These are phyloP conservation scores for Morone saxatilis DNA, from an alignment of 2,113 vertebrate species.

Conservation along the genomic window DNA sequence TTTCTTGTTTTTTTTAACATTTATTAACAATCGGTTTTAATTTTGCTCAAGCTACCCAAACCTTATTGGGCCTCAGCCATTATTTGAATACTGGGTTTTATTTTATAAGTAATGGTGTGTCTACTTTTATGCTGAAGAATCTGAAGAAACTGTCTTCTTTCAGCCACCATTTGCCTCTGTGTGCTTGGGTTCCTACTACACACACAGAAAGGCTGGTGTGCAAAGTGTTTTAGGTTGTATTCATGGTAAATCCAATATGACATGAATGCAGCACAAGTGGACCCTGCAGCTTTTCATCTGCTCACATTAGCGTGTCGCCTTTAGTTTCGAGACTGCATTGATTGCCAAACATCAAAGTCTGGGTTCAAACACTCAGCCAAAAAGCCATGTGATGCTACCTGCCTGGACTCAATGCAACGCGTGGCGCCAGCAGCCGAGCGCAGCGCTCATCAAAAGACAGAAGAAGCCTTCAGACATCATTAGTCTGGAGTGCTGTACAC, in stretches of 20 bases:
- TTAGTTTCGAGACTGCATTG: conserved; percentile 63
- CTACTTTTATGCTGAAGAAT: background rate
- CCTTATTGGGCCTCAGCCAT: background rate
- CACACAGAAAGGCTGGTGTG: background rate
- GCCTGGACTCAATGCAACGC: conserved; percentile 64
- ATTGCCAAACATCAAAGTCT: conserved; percentile 76
- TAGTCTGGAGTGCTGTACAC: conserved; percentile 45
- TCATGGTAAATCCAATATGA: conserved; percentile 18
- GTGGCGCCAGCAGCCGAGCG: conserved; percentile 41
- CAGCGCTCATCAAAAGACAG: conserved; percentile 64
- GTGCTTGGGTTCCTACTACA: background rate
- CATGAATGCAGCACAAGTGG: conserved; percentile 54
- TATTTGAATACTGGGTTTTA: background rate
- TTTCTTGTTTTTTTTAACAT: background rate
- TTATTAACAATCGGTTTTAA: background rate
- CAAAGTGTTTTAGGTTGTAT: background rate
- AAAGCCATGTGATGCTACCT: conserved; percentile 74
- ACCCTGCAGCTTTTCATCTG: conserved; percentile 66
- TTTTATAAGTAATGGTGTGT: background rate
- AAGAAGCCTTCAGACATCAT: conserved; percentile 74
- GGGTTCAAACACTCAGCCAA: conserved; percentile 45
- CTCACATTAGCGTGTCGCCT: conserved; percentile 68
- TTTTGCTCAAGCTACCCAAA: background rate
- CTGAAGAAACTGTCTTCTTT: too few relatives aligned
- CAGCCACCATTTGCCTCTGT: background rate